phyloP scores from a whole-genome alignment of 1,140 invertebrate species.

The Spodoptera frugiperda region DNA sequence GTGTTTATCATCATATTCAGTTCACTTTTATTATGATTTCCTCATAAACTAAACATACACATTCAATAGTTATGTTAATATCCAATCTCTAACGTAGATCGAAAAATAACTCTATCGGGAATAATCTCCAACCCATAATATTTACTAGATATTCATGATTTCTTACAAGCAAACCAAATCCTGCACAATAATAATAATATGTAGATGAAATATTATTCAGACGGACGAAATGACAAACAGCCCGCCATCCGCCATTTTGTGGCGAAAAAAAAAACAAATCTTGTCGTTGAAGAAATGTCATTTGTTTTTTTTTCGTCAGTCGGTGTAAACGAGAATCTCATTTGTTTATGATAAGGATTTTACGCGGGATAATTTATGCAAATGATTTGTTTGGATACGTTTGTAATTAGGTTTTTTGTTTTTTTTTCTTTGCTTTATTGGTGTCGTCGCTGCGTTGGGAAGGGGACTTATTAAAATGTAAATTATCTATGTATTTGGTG shows the following conservation, averaged over 20 bases:
- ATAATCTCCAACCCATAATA: slow-evolving; percentile 5
- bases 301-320: slow-evolving; percentile 53
- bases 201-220: slow-evolving; percentile 58
- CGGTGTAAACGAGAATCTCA: slow-evolving; percentile 62
- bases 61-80: slow-evolving; percentile 4
- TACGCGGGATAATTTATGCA: slow-evolving; percentile 52
- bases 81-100: background rate
- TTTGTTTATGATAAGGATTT: slow-evolving; percentile 65
- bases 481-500: background rate
- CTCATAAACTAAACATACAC: background rate
- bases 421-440: slow-evolving; percentile 4
- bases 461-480: background rate
- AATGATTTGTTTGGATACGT: slow-evolving; percentile 45
- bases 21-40: background rate
- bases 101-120: slow-evolving; percentile 13
- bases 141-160: slow-evolving; percentile 35
- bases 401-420: slow-evolving; percentile 38
- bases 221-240: slow-evolving; percentile 65
- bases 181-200: slow-evolving; percentile 39
- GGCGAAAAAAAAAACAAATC: slow-evolving; percentile 74
- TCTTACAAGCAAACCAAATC: slow-evolving; percentile 4
- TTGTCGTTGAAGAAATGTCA: slow-evolving; percentile 59
- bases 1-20: no score
- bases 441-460: background rate
- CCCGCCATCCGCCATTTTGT: slow-evolving; percentile 46